These are phyloP conservation scores for Pleuronectes platessa DNA, from an alignment of 2,113 vertebrate species.

Conservation along the genomic window DNA sequence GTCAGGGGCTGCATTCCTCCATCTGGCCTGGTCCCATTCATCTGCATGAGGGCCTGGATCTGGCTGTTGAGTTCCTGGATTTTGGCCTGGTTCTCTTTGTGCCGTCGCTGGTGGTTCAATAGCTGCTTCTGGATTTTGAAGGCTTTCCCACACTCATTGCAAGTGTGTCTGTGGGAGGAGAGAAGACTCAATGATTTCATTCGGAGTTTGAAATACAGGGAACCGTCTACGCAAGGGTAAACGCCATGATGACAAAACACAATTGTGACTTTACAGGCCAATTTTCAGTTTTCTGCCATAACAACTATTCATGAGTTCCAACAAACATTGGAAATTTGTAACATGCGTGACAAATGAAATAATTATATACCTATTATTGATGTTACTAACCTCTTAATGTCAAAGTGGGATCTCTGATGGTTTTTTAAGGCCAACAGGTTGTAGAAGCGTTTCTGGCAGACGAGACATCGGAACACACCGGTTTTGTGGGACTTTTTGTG, in stretches of 20 bases:
- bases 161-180: slow-evolving; percentile 72
- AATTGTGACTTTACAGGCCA: not conserved
- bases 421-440: slow-evolving; percentile 92
- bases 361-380: not conserved
- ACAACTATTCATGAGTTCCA: not conserved
- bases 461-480: slow-evolving; percentile 87
- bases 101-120: slow-evolving; percentile 86
- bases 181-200: slow-evolving; percentile 14
- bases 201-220: slow-evolving; percentile 23
- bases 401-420: slow-evolving; percentile 91
- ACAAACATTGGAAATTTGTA: not conserved
- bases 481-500: slow-evolving; percentile 92
- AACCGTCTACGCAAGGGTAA: slow-evolving; percentile 6
- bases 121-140: slow-evolving; percentile 90
- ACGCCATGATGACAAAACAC: not conserved
- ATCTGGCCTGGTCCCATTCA: slow-evolving; percentile 68
- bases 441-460: slow-evolving; percentile 92
- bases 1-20: slow-evolving; percentile 57
- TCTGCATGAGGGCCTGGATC: slow-evolving; percentile 81
- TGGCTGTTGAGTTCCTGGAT: slow-evolving; percentile 84
- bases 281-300: not conserved
- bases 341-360: not conserved
- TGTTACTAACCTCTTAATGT: slow-evolving; percentile 84
- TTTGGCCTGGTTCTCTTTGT: slow-evolving; percentile 83
- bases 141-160: slow-evolving; percentile 86